Conservation (phyloP, 2,797 vertebrate species). For the Chloroceryle amazona region DNA sequence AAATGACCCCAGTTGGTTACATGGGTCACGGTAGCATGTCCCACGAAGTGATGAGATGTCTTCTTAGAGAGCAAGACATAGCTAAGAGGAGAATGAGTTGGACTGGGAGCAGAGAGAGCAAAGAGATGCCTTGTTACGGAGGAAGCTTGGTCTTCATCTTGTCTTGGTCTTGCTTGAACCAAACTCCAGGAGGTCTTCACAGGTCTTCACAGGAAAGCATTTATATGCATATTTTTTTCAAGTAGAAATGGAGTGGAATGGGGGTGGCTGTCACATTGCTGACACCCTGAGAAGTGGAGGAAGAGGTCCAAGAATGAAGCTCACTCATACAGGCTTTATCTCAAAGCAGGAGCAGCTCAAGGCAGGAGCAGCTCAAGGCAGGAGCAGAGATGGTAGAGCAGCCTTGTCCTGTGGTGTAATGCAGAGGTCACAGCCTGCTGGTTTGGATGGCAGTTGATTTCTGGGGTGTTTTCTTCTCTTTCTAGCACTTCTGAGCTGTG, state of each 20-base stretch:
- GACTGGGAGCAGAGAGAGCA: background rate
- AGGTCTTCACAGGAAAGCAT: background rate
- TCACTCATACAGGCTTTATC: background rate
- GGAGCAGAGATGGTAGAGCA: background rate
- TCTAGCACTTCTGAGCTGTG: background rate
- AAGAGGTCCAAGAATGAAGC: background rate
- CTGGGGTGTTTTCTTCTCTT: background rate
- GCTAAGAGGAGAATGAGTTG: background rate
- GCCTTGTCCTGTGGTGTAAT: background rate
- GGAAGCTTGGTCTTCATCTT: background rate
- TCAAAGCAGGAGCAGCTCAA: no score
- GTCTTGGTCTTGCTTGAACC: background rate
- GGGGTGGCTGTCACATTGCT: background rate
- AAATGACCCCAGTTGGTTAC: background rate
- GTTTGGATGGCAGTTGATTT: background rate
- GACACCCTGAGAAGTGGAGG: background rate
- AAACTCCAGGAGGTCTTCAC: background rate
- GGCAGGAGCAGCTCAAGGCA: background rate
- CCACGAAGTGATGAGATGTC: background rate
- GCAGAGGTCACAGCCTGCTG: rapidly evolving
- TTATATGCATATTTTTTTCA: background rate
- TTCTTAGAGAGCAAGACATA: background rate
- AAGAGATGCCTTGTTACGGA: background rate
- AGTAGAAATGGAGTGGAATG: background rate
- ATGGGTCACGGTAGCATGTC: background rate